These are phyloP conservation scores for Mobula birostris DNA, from an alignment of 2,113 vertebrate genomes.

Conservation along the genomic window DNA sequence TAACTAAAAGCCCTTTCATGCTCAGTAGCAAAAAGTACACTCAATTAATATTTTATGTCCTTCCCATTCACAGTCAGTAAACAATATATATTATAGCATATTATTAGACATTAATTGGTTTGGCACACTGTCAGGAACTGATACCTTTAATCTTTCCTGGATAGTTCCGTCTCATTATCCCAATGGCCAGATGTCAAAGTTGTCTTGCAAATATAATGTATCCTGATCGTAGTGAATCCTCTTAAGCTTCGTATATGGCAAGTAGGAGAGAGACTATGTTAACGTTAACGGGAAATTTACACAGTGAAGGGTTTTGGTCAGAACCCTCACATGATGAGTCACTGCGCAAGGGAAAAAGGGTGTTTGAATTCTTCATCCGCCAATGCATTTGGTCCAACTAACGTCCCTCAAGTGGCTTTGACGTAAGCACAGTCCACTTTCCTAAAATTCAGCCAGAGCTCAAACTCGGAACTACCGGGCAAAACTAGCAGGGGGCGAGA, in stretches of 20 bases:
- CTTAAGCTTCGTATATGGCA: too few species aligned
- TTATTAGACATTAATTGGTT: constrained; percentile 16
- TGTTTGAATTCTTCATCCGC: not conserved
- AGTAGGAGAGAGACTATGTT: not conserved
- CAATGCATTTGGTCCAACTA: not conserved
- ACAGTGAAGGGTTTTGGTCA: not conserved
- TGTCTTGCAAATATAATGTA: not conserved
- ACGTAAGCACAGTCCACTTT: not conserved
- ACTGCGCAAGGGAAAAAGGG: too few species aligned
- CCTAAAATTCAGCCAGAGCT: not conserved
- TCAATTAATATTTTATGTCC: not conserved
- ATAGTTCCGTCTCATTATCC: not conserved
- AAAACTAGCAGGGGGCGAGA: not conserved
- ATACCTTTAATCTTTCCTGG: constrained; percentile 25
- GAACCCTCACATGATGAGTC: not conserved
- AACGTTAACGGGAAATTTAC: not conserved
- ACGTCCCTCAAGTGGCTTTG: not conserved
- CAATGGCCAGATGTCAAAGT: not conserved
- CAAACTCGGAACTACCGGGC: not conserved
- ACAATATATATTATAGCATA: not conserved
- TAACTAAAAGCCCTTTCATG: not conserved
- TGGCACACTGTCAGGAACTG: not conserved
- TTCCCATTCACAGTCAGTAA: too few species aligned
- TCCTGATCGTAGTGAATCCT: not conserved
- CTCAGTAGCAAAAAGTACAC: too few species aligned